Conservation (phyloP, 1,140 invertebrate genomes). For the Pogonognathellus flavescens region DNA sequence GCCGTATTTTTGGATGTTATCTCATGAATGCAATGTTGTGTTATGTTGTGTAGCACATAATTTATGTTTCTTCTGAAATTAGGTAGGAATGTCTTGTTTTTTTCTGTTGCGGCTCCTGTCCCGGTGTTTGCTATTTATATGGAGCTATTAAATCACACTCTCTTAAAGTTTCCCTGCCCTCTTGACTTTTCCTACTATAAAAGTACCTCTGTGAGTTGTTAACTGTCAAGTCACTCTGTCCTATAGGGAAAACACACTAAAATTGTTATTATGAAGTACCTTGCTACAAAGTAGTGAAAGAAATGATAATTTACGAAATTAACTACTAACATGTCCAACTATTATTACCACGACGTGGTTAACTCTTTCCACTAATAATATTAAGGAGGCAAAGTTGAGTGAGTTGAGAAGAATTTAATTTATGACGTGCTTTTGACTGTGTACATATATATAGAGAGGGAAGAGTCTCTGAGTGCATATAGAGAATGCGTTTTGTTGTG, state of each 20-base stretch:
- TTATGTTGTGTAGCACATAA: constrained; percentile 49
- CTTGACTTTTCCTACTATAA: not conserved
- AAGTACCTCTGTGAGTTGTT: too few species aligned
- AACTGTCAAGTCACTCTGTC: constrained; percentile 14
- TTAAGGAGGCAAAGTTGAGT: constrained; percentile 13
- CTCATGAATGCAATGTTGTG: constrained; percentile 45
- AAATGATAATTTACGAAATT: constrained; percentile 43
- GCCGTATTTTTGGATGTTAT: constrained; percentile 43
- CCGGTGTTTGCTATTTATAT: not conserved
- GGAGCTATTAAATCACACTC: constrained; percentile 45
- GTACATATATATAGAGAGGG: too few species aligned
- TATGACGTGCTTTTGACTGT: constrained; percentile 41
- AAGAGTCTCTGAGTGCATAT: too few species aligned
- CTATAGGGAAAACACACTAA: not conserved
- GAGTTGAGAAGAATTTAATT: constrained; percentile 25
- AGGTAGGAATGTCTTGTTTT: constrained; percentile 60
- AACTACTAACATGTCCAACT: constrained; percentile 9
- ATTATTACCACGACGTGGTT: too few species aligned
- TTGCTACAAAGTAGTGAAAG: not conserved
- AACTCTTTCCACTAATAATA: not conserved
- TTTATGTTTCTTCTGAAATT: constrained; percentile 61
- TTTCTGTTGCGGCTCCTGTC: constrained; percentile 17
- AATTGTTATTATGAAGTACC: constrained; percentile 2
- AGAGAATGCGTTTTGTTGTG: too few species aligned
- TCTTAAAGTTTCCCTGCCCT: not conserved